phyloP scores from a whole-genome alignment of 2,888 invertebrate genomes.

The Scaeva pyrastri region DNA sequence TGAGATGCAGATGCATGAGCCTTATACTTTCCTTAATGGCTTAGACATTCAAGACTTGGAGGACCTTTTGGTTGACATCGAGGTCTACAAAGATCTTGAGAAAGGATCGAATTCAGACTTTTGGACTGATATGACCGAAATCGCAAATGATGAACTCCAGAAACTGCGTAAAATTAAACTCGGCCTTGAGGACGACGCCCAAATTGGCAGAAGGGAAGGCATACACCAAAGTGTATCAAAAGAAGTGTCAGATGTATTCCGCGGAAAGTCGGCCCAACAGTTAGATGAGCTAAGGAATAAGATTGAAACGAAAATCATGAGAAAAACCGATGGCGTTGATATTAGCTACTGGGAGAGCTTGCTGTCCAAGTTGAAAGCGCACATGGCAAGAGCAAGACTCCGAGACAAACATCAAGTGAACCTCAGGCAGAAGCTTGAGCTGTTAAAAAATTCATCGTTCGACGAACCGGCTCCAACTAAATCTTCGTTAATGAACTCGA shows the following conservation, averaged over 20 bases:
- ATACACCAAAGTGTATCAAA: conserved; percentile 96
- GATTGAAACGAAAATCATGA: conserved; percentile 94
- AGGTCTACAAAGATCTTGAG: conserved; percentile 96
- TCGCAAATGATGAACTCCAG: conserved; percentile 95
- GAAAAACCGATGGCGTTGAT: conserved; percentile 95
- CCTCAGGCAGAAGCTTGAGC: conserved; percentile 93
- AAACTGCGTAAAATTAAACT: conserved; percentile 91
- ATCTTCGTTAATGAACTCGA: conserved; percentile 78
- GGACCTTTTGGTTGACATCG: conserved; percentile 98
- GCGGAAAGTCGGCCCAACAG: conserved; percentile 93
- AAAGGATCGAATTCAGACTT: conserved; percentile 94
- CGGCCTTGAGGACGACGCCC: conserved; percentile 86
- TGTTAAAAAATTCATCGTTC: conserved; percentile 94
- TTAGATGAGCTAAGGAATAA: conserved; percentile 92
- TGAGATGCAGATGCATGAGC: conserved; percentile 99
- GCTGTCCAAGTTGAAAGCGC: conserved; percentile 97
- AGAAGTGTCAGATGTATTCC: conserved; percentile 95
- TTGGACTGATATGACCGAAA: conserved; percentile 98
- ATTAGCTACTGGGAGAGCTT: conserved; percentile 99
- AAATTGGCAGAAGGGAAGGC: conserved; percentile 85
- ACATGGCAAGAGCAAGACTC: conserved; percentile 96
- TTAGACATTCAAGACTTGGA: conserved; percentile 95
- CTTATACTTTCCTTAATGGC: conserved; percentile 97
- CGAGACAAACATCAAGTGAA: conserved; percentile 96
- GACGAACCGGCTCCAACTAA: conserved; percentile 82